A percentile compares a stretch with the other conserved stretches of the same genome.
phyloP scores from a whole-genome alignment of 2,888 invertebrate genomes.

The Notocelia uddmanniana region DNA sequence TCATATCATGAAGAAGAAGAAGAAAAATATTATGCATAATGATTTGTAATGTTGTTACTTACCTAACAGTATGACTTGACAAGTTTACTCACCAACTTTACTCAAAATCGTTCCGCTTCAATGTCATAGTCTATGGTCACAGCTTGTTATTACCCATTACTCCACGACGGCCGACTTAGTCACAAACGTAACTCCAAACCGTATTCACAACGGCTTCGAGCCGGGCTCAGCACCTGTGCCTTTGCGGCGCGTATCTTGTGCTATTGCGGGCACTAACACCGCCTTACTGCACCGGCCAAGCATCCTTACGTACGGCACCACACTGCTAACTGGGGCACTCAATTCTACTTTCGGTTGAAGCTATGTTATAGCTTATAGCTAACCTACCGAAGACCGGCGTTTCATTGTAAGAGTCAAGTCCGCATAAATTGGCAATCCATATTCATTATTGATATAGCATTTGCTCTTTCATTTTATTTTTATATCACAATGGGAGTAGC shows the following conservation, averaged over 20 bases:
- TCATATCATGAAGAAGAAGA: too few species aligned
- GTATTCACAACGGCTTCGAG: too few species aligned
- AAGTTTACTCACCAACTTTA: too few species aligned
- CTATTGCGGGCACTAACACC: constrained; percentile 22
- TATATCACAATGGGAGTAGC: too few species aligned
- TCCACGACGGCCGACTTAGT: neutral
- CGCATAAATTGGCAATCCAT: too few species aligned
- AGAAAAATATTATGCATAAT: too few species aligned
- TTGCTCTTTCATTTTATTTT: too few species aligned
- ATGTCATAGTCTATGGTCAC: neutral
- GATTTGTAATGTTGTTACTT: too few species aligned
- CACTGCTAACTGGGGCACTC: constrained; percentile 11
- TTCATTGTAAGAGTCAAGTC: neutral
- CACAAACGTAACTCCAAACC: neutral
- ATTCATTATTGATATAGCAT: too few species aligned
- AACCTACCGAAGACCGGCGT: neutral
- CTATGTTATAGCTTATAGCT: constrained; percentile 11
- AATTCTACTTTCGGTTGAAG: constrained; percentile 14
- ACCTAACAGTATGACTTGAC: too few species aligned
- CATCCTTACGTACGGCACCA: constrained; percentile 20
- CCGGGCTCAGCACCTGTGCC: constrained; percentile 27
- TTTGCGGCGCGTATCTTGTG: constrained; percentile 20
- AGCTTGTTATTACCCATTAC: neutral
- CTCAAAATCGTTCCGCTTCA: neutral
- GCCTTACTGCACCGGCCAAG: constrained; percentile 18